These are phyloP conservation scores for Orthochromis malagaraziensis DNA, from an alignment of 2,113 vertebrate species.

Conservation along the genomic window DNA sequence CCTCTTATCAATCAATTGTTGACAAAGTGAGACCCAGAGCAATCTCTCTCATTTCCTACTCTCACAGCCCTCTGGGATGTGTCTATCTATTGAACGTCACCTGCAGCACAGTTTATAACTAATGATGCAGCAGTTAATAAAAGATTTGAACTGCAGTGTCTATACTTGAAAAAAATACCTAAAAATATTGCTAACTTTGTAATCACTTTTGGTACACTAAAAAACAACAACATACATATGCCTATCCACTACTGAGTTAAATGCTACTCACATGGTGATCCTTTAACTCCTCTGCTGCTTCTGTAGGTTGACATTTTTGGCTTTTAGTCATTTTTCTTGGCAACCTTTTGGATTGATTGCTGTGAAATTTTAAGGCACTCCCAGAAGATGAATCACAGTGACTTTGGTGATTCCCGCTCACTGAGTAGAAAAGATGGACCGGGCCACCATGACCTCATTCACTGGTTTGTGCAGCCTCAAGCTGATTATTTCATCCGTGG, in stretches of 20 bases:
- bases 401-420: neutral
- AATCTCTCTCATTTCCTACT: neutral
- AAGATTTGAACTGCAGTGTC: neutral
- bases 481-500: neutral
- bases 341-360: neutral
- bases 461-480: neutral
- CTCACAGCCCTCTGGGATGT: neutral
- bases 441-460: neutral
- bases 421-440: neutral
- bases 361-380: neutral
- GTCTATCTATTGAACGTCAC: slow-evolving; percentile 26
- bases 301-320: neutral
- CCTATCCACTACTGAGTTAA: neutral
- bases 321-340: neutral
- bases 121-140: neutral
- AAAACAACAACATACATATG: neutral
- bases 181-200: neutral
- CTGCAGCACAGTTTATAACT: neutral
- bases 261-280: neutral
- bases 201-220: neutral
- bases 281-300: neutral
- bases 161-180: neutral
- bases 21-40: slow-evolving; percentile 44
- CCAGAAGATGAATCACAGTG: neutral
- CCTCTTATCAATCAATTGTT: slow-evolving; percentile 65